phyloP scores from a whole-genome alignment of 2,797 vertebrate genomes.

The Ceryle rudis region DNA sequence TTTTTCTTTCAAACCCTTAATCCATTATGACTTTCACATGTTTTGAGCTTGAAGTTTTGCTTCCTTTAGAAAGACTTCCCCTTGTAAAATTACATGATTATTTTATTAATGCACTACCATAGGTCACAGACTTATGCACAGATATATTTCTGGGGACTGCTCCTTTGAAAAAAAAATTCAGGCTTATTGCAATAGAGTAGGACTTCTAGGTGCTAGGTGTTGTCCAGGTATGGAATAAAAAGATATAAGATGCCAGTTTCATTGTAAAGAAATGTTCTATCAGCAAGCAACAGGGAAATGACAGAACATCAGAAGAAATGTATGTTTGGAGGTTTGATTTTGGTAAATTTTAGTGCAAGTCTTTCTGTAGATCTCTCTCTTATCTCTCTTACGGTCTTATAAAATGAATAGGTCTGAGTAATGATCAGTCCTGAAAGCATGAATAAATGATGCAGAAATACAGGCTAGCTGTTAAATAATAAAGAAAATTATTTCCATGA shows the following conservation, averaged over 20 bases:
- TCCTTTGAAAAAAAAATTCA: neutral
- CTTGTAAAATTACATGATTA: neutral
- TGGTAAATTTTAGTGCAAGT: neutral
- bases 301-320: neutral
- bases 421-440: neutral
- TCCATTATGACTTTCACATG: neutral
- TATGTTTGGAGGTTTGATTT: neutral
- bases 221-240: neutral
- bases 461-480: neutral
- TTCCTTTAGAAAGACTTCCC: neutral
- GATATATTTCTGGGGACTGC: neutral
- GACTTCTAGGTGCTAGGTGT: neutral
- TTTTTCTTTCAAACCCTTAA: neutral
- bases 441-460: constrained; percentile 5
- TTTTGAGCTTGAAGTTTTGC: neutral
- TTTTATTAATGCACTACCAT: neutral
- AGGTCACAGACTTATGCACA: neutral
- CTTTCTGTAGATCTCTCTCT: neutral
- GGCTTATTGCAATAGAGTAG: neutral
- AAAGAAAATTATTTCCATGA: neutral
- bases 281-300: neutral
- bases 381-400: neutral
- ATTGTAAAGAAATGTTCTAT: neutral
- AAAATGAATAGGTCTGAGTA: neutral
- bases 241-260: neutral